Conservation (phyloP, 2,888 invertebrate genomes). For the Eristalis intricaria region DNA sequence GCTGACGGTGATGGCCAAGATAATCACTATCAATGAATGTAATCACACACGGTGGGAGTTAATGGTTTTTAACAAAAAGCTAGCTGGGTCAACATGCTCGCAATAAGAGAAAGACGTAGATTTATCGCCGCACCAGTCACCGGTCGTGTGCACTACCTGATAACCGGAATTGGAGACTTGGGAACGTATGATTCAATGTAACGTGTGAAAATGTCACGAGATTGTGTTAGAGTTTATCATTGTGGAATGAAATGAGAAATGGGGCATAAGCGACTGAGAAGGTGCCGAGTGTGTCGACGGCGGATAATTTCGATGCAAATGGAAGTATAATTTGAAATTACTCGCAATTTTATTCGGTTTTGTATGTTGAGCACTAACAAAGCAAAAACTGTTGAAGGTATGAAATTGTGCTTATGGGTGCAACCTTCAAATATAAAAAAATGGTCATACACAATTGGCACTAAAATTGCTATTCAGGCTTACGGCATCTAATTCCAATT, state of each 20-base stretch:
- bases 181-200: slow-evolving; percentile 14
- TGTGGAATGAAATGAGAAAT: slow-evolving; percentile 36
- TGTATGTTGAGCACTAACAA: too few relatives aligned
- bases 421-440: too few relatives aligned
- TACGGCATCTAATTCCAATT: too few relatives aligned
- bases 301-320: neutral
- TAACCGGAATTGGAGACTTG: slow-evolving; percentile 35
- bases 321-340: too few relatives aligned
- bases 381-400: too few relatives aligned
- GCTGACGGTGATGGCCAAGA: slow-evolving; percentile 21
- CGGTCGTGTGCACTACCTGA: slow-evolving; percentile 55
- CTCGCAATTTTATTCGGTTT: too few relatives aligned
- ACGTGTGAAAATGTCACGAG: slow-evolving; percentile 51
- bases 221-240: neutral
- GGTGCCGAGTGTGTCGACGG: neutral
- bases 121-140: slow-evolving; percentile 21
- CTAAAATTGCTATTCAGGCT: too few relatives aligned
- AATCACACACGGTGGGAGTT: slow-evolving; percentile 19
- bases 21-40: slow-evolving; percentile 45
- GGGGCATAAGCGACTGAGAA: slow-evolving; percentile 13
- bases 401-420: too few relatives aligned
- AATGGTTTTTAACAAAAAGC: neutral
- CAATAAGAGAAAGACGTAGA: slow-evolving; percentile 14
- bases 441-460: too few relatives aligned
- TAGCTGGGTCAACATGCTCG: slow-evolving; percentile 20